phyloP scores from a whole-genome alignment of 2,797 vertebrate species.

The Centropyge bicolor region DNA sequence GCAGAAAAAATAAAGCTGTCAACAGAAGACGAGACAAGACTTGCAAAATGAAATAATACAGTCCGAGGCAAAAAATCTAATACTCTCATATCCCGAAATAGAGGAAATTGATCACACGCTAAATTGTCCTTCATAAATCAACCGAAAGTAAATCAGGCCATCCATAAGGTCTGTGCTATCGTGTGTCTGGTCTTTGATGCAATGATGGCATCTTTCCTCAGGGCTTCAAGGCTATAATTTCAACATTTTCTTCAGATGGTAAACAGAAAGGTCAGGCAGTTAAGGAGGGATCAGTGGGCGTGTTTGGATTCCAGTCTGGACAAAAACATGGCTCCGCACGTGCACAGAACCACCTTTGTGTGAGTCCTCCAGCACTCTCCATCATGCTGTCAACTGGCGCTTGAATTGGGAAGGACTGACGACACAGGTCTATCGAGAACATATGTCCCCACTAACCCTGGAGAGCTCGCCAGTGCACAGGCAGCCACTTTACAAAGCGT shows the following conservation, averaged over 20 bases:
- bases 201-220: slow-evolving; percentile 1
- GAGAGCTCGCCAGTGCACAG: slow-evolving; percentile 41
- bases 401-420: slow-evolving; percentile 65
- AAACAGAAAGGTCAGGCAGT: slow-evolving; percentile 61
- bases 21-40: not conserved
- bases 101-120: not conserved
- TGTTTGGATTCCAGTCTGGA: slow-evolving; percentile 53
- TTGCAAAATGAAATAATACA: not conserved
- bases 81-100: not conserved
- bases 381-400: slow-evolving; percentile 72
- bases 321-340: slow-evolving; percentile 47
- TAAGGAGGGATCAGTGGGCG: slow-evolving; percentile 25
- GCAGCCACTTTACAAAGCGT: slow-evolving; percentile 63
- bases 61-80: slow-evolving; percentile 2
- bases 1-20: not conserved
- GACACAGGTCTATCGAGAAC: slow-evolving; percentile 68
- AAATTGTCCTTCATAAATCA: not conserved
- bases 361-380: slow-evolving; percentile 54
- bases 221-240: slow-evolving; percentile 31
- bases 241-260: slow-evolving; percentile 33
- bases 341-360: slow-evolving; percentile 74
- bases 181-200: slow-evolving; percentile 10
- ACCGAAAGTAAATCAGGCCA: not conserved
- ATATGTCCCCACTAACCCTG: slow-evolving; percentile 69
- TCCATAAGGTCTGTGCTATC: not conserved